These are phyloP conservation scores for Mythimna loreyi DNA, from an alignment of 2,888 invertebrate genomes.

Conservation along the genomic window DNA sequence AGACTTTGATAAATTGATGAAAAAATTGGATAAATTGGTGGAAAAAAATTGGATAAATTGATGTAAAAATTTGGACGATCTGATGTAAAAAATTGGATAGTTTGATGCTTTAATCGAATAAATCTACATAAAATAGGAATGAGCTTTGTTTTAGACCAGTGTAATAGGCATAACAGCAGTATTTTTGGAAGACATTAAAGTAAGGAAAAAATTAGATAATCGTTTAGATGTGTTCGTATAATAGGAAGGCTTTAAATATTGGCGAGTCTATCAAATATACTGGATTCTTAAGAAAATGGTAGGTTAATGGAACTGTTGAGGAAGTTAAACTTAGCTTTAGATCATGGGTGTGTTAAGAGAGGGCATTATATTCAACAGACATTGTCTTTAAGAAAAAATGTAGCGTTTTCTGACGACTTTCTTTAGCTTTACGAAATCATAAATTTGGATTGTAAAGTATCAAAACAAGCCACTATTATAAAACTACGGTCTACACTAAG, in stretches of 20 bases:
- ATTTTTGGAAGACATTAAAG: conserved; percentile 43
- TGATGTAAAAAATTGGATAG: background rate
- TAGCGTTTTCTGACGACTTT: background rate
- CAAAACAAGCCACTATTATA: too few relatives aligned
- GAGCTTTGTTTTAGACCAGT: conserved; percentile 39
- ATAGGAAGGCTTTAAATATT: conserved; percentile 52
- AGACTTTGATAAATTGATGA: background rate
- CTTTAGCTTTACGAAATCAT: conserved; percentile 3
- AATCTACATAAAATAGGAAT: conserved; percentile 1
- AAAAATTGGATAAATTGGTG: background rate
- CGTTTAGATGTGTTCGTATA: conserved; percentile 41
- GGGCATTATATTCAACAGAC: background rate
- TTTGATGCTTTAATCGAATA: background rate
- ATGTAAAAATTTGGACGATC: background rate
- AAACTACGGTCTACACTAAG: too few relatives aligned
- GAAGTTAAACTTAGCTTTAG: conserved; percentile 20
- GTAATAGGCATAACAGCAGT: conserved; percentile 27
- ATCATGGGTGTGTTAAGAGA: conserved; percentile 19
- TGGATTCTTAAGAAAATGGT: conserved; percentile 24
- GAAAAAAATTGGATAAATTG: background rate
- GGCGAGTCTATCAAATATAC: conserved; percentile 29
- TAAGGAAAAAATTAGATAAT: conserved; percentile 20
- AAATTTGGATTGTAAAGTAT: background rate
- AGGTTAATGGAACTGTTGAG: conserved; percentile 8
- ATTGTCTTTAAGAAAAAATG: background rate